phyloP scores from a whole-genome alignment of 2,888 invertebrate species.

The Aporophyla nigra region DNA sequence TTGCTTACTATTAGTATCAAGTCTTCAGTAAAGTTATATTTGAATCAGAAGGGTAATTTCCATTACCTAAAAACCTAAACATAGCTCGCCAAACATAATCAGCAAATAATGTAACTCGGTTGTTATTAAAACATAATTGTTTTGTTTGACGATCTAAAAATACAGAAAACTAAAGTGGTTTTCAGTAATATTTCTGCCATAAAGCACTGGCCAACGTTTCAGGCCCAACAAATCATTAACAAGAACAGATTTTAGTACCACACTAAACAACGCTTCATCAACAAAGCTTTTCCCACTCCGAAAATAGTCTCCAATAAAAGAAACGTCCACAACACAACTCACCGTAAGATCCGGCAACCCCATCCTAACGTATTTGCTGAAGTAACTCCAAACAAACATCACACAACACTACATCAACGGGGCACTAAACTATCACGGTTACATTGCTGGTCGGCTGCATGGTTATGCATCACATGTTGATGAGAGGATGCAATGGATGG shows the following conservation, averaged over 20 bases:
- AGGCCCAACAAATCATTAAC: conserved; percentile 7
- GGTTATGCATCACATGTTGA: conserved; percentile 61
- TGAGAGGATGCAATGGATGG: conserved; percentile 60
- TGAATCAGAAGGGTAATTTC: not conserved
- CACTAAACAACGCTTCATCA: not conserved
- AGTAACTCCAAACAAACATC: conserved; percentile 86
- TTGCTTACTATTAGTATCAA: not conserved
- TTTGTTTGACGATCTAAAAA: not conserved
- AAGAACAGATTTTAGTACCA: not conserved
- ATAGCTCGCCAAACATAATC: conserved; percentile 2
- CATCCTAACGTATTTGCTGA: conserved; percentile 84
- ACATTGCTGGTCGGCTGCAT: conserved; percentile 56
- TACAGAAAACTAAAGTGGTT: not conserved
- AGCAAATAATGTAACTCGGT: not conserved
- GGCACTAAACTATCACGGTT: conserved; percentile 69
- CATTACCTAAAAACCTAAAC: not conserved
- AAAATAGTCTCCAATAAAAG: conserved; percentile 30
- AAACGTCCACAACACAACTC: conserved; percentile 70
- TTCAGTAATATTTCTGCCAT: not conserved
- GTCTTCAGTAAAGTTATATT: not conserved
- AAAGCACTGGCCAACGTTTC: not conserved
- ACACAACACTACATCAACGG: conserved; percentile 72
- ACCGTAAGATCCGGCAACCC: conserved; percentile 88
- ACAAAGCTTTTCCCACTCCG: not conserved
- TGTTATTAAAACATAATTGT: not conserved